phyloP scores from a whole-genome alignment of 2,888 invertebrate species.

The Epirrita christyi region DNA sequence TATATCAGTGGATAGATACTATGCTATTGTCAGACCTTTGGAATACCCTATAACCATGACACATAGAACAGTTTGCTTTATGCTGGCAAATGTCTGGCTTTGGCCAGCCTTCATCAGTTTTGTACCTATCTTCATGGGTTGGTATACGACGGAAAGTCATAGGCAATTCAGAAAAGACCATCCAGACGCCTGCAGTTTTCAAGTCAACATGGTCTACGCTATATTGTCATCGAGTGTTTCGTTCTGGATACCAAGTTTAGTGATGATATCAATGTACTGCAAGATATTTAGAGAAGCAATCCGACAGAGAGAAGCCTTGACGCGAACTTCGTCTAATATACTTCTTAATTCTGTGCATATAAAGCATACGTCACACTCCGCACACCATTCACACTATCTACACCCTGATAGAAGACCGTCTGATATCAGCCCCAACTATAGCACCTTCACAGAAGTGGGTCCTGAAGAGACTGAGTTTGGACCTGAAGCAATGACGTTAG shows the following conservation, averaged over 20 bases:
- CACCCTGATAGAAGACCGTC: slow-evolving; percentile 78
- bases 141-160: slow-evolving; percentile 96
- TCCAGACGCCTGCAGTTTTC: slow-evolving; percentile 92
- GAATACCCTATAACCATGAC: slow-evolving; percentile 97
- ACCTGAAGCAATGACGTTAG: slow-evolving; percentile 71
- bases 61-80: slow-evolving; percentile 90
- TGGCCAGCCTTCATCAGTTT: slow-evolving; percentile 97
- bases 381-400: slow-evolving; percentile 84
- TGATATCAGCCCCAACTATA: slow-evolving; percentile 79
- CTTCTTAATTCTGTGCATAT: slow-evolving; percentile 93
- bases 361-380: slow-evolving; percentile 90
- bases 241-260: slow-evolving; percentile 96
- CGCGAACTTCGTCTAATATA: slow-evolving; percentile 94
- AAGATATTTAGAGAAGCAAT: slow-evolving; percentile 93
- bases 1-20: slow-evolving; percentile 96
- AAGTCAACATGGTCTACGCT: slow-evolving; percentile 94
- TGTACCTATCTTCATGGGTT: slow-evolving; percentile 96
- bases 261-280: slow-evolving; percentile 97
- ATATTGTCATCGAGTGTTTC: slow-evolving; percentile 95
- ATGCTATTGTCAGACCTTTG: slow-evolving; percentile 95
- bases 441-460: slow-evolving; percentile 80
- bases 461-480: slow-evolving; percentile 78
- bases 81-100: slow-evolving; percentile 96
- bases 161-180: slow-evolving; percentile 85
- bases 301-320: slow-evolving; percentile 91